Evolutionary conservation across 1,140 invertebrate genomes (phyloP).

Genomic region (Thaumetopoea pityocampa): DNA sequence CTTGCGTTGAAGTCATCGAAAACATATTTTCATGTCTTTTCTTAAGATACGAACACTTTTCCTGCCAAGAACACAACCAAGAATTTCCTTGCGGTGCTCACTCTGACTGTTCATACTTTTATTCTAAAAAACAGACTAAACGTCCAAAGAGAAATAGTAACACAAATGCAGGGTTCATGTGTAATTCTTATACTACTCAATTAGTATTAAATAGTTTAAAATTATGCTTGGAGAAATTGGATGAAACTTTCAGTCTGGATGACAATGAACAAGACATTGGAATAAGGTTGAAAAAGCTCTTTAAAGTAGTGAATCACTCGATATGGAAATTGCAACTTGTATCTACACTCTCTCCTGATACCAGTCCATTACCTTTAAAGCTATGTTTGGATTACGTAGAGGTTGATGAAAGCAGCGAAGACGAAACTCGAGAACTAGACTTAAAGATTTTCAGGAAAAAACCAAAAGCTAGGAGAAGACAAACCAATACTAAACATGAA

Average conservation of each 20-base stretch:
- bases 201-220: slow-evolving; percentile 66
- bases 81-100: slow-evolving; percentile 60
- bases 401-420: slow-evolving; percentile 64
- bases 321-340: slow-evolving; percentile 71
- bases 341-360: slow-evolving; percentile 62
- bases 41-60: slow-evolving; percentile 70
- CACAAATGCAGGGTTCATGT: slow-evolving; percentile 61
- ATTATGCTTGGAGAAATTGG: slow-evolving; percentile 56
- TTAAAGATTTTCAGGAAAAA: slow-evolving; percentile 50
- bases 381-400: slow-evolving; percentile 66
- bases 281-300: slow-evolving; percentile 43
- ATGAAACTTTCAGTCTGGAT: slow-evolving; percentile 31
- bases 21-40: slow-evolving; percentile 72
- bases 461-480: slow-evolving; percentile 48
- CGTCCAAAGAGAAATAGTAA: slow-evolving; percentile 35
- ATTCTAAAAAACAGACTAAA: slow-evolving; percentile 61
- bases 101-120: slow-evolving; percentile 73
- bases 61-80: slow-evolving; percentile 54
- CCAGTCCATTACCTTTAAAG: slow-evolving; percentile 49
- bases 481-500: slow-evolving; percentile 53
- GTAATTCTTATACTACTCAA: slow-evolving; percentile 60
- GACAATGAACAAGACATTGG: slow-evolving; percentile 30
- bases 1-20: slow-evolving; percentile 67
- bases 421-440: slow-evolving; percentile 52
- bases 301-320: slow-evolving; percentile 63